These are phyloP conservation scores for Elephantulus edwardii DNA, from an alignment of 2,113 vertebrate species.

Conservation along the genomic window DNA sequence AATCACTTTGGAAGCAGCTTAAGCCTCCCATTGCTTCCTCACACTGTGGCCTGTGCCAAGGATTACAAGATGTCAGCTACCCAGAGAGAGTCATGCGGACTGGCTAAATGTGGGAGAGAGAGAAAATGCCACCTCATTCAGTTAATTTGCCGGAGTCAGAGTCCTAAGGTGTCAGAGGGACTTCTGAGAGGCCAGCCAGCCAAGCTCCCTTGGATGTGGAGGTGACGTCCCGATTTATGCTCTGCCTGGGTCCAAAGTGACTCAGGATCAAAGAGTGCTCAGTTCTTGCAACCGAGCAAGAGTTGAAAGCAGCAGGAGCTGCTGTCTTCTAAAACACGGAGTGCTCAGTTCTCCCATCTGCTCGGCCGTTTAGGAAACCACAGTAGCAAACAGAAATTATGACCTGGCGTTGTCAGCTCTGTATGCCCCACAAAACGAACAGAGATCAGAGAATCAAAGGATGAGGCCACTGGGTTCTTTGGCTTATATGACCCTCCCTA, in stretches of 20 bases:
- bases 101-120: not conserved
- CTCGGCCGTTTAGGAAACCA: constrained; percentile 58
- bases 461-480: constrained; percentile 24
- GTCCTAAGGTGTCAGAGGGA: not conserved
- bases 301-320: not conserved
- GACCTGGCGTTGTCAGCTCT: not conserved
- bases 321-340: not conserved
- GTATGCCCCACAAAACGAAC: constrained; percentile 4
- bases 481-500: constrained; percentile 24
- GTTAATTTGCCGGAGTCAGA: not conserved
- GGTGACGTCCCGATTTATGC: not conserved
- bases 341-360: not conserved
- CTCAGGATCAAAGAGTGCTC: not conserved
- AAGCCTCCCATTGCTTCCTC: not conserved
- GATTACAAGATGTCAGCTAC: not conserved
- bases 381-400: constrained; percentile 50
- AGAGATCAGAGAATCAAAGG: not conserved
- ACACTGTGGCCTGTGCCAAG: not conserved
- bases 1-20: constrained; percentile 21
- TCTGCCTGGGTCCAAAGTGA: not conserved
- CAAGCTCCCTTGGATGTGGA: not conserved
- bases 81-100: not conserved
- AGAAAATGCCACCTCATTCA: not conserved
- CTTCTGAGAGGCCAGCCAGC: not conserved
- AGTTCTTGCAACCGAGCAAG: not conserved